phyloP scores from a whole-genome alignment of 2,888 invertebrate species.

The Drosophila cyrtoloma region DNA sequence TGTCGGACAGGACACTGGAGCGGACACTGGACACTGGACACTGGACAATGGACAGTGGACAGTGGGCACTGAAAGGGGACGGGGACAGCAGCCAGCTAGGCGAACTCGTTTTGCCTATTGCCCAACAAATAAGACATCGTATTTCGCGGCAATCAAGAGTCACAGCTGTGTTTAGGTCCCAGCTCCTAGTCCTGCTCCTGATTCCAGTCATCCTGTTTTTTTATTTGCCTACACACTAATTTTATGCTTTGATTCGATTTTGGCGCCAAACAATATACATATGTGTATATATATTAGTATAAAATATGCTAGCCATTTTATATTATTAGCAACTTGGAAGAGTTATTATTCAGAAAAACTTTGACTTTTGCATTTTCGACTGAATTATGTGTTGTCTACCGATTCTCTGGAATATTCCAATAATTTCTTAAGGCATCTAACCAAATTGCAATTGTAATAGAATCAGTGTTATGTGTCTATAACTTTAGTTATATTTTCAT shows the following conservation, averaged over 20 bases:
- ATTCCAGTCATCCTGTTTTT: not conserved
- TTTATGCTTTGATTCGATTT: constrained; percentile 58
- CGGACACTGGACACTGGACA: constrained; percentile 4
- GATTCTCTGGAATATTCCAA: not conserved
- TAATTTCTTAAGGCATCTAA: not conserved
- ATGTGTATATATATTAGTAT: not conserved
- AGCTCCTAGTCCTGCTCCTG: not conserved
- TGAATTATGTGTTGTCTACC: not conserved
- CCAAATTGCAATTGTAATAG: not conserved
- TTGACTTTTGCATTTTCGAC: not conserved
- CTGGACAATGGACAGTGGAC: constrained; percentile 5
- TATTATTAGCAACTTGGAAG: too few relatives aligned
- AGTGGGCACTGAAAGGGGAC: not conserved
- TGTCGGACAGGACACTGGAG: constrained; percentile 59
- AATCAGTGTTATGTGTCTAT: not conserved
- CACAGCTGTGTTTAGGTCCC: constrained; percentile 56
- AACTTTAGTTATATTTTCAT: not conserved
- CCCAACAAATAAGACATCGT: constrained; percentile 59
- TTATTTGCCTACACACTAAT: constrained; percentile 33
- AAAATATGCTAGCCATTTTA: too few relatives aligned
- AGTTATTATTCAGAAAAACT: not conserved
- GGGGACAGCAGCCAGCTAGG: constrained; percentile 1
- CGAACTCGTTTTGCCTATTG: constrained; percentile 48
- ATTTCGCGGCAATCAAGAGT: constrained; percentile 71
- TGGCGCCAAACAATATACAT: constrained; percentile 45